phyloP scores from a whole-genome alignment of 2,888 invertebrate species.

The Malachius bipustulatus region DNA sequence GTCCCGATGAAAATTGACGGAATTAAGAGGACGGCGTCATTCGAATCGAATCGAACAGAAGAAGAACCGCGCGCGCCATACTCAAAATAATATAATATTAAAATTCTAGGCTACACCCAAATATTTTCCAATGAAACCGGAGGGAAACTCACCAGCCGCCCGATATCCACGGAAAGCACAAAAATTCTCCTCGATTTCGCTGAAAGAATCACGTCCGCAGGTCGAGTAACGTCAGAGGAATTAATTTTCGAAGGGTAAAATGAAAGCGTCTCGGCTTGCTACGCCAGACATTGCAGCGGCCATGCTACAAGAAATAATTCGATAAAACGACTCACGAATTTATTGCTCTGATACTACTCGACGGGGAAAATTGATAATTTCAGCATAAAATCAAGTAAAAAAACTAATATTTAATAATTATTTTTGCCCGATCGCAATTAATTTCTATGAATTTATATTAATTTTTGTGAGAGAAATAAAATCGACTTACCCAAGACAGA shows the following conservation, averaged over 20 bases:
- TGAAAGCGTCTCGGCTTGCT: constrained; percentile 20
- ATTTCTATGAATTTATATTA: constrained; percentile 33
- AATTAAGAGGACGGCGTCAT: constrained; percentile 17
- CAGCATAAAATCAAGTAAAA: constrained; percentile 32
- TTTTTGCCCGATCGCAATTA: constrained; percentile 26
- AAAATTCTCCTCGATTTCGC: constrained; percentile 30
- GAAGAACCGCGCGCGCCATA: constrained; percentile 32
- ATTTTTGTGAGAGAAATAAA: constrained; percentile 30
- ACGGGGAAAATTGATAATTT: constrained; percentile 19
- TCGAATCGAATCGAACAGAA: constrained; percentile 26
- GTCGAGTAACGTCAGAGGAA: constrained; percentile 22
- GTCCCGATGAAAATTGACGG: too few species aligned
- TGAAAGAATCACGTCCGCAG: constrained; percentile 15
- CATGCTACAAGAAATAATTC: constrained; percentile 30
- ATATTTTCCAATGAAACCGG: constrained; percentile 29
- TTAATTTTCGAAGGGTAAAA: constrained; percentile 31
- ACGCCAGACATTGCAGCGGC: constrained; percentile 28
- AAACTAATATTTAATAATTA: constrained; percentile 33
- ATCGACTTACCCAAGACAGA: constrained; percentile 29
- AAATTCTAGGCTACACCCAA: constrained; percentile 35
- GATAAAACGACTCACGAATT: constrained; percentile 29
- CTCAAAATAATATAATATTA: constrained; percentile 36
- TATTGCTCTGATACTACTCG: constrained; percentile 27
- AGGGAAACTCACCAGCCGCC: constrained; percentile 17
- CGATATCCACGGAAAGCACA: constrained; percentile 14